Percentiles rank a stretch among this genome's conserved stretches.
phyloP scores from a whole-genome alignment of 1,140 invertebrate genomes.

The Tribolium castaneum region DNA sequence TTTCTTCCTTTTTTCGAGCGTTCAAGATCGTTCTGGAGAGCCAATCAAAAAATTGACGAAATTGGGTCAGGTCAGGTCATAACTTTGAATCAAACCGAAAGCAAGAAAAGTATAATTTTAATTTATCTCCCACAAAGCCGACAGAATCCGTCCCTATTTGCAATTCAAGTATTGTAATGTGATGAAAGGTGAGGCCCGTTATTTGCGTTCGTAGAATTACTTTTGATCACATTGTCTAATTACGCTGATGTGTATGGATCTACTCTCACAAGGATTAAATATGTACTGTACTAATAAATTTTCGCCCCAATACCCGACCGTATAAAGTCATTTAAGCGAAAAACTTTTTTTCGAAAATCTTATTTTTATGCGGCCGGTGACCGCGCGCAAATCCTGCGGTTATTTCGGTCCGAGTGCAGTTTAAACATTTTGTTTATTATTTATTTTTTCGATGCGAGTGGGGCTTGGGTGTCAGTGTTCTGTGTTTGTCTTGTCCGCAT shows the following conservation, averaged over 20 bases:
- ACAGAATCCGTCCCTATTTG: neutral
- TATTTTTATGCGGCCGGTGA: neutral
- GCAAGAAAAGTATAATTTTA: no score
- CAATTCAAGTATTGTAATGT: constrained; percentile 32
- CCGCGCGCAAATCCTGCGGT: neutral
- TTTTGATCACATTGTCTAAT: constrained; percentile 1
- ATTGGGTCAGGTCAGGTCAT: no score
- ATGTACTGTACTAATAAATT: neutral
- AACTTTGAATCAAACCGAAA: no score
- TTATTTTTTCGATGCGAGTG: constrained; percentile 47
- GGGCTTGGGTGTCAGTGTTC: constrained; percentile 44
- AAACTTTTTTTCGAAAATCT: neutral
- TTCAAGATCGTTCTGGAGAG: no score
- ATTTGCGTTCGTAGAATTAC: neutral
- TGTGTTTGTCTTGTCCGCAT: constrained; percentile 49
- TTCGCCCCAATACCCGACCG: no score
- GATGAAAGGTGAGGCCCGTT: constrained; percentile 22
- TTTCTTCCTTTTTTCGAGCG: no score
- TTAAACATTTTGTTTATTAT: constrained; percentile 46
- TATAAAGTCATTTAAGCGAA: no score
- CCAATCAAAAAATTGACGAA: no score
- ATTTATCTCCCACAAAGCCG: no score
- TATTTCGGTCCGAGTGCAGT: neutral
- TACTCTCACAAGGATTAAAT: neutral
- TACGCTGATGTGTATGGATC: constrained; percentile 1